Percentiles rank a stretch among this genome's conserved stretches.
Conservation (phyloP, 2,113 vertebrate species). For the Salvelinus sp. region DNA sequence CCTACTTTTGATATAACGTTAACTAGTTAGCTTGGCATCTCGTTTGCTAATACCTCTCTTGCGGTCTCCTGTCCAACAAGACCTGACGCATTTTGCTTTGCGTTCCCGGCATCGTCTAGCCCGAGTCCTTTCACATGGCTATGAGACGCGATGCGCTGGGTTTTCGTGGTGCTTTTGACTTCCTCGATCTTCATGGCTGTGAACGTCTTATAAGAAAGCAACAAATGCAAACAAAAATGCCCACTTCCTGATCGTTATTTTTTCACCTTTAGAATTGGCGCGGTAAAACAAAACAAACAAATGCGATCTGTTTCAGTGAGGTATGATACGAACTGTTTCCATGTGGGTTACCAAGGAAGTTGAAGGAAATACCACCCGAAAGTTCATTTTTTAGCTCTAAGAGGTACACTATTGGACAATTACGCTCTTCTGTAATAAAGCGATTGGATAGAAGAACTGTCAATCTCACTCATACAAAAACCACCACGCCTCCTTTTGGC, state of each 20-base stretch:
- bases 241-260: neutral
- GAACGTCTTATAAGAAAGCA: neutral
- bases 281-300: conserved; percentile 59
- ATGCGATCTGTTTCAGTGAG: neutral
- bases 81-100: conserved; percentile 88
- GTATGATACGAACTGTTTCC: conserved; percentile 58
- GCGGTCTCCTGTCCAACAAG: conserved; percentile 94
- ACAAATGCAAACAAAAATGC: neutral
- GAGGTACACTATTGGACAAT: conserved; percentile 39
- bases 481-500: neutral
- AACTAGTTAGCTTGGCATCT: neutral
- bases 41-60: neutral
- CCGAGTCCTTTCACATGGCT: conserved; percentile 97
- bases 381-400: neutral
- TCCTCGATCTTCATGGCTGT: conserved; percentile 94
- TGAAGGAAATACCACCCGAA: neutral
- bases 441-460: conserved; percentile 46
- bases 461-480: neutral
- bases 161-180: conserved; percentile 97
- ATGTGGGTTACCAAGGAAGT: conserved; percentile 81
- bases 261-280: conserved; percentile 37
- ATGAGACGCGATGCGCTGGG: conserved; percentile 93
- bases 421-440: accelerated
- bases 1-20: neutral
- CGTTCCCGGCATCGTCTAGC: conserved; percentile 90